phyloP scores from a whole-genome alignment of 1,140 invertebrate species.

The Maniola jurtina region DNA sequence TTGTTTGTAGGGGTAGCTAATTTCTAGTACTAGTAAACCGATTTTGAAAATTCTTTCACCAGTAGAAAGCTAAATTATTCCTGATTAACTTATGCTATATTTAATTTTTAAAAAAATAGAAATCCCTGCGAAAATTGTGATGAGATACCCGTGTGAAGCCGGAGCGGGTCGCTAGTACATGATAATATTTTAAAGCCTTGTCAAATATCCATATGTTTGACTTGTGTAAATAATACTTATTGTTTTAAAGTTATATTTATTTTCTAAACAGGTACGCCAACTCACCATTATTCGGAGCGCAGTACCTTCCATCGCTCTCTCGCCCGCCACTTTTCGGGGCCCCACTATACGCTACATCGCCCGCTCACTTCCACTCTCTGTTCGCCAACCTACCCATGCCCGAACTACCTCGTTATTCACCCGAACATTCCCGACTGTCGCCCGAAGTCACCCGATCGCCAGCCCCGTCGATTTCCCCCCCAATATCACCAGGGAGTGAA shows the following conservation, averaged over 20 bases:
- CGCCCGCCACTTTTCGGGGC: conserved; percentile 83
- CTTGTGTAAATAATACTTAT: no score
- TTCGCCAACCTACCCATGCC: conserved; percentile 89
- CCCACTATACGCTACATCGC: conserved; percentile 81
- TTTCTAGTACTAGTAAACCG: no score
- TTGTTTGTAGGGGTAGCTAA: no score
- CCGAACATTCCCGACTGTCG: conserved; percentile 48
- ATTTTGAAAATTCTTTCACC: no score
- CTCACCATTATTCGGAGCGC: conserved; percentile 67
- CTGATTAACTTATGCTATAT: no score
- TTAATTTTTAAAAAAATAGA: no score
- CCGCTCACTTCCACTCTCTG: conserved; percentile 91
- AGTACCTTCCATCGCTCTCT: conserved; percentile 82
- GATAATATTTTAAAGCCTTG: no score
- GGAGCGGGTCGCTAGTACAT: no score
- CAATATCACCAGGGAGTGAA: conserved; percentile 73
- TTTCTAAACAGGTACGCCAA: conserved; percentile 60
- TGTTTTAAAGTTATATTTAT: not conserved
- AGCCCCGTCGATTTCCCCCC: conserved; percentile 78
- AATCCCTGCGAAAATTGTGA: no score
- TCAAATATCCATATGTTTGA: no score
- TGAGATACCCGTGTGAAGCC: no score
- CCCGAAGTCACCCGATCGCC: conserved; percentile 52
- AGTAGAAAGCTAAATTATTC: no score
- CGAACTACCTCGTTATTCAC: conserved; percentile 70